Base-by-base conservation (phyloP, 2,888 invertebrate genomes). In the Leucoptera coffeella region DNA sequence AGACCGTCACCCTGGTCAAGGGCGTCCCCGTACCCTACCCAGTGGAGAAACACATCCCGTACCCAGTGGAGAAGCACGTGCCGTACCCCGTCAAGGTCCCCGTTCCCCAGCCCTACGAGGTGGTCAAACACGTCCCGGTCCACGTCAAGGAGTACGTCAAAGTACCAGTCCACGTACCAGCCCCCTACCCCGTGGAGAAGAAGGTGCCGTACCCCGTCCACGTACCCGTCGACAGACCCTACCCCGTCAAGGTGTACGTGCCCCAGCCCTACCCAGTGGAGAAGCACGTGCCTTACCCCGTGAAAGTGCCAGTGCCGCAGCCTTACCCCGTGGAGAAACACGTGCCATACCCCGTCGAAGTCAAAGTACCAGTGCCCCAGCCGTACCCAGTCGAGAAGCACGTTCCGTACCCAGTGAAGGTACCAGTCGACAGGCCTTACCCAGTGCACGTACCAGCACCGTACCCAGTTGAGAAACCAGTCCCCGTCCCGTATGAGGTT, bases 191-290 rank as follows among this genome's bases (percentile, higher is more conserved):
- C 22, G 86, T 86, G 21, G 85, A 85, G 57, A 86, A 81, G 67
- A 77, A 77, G 46, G 80, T 86, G 27, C 82, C 80, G 33, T 78
- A 79, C 43, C 83, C 83, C 37, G 74, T 75, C 28, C 74, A 74
- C 40, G 82, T 83, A 28, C 82, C 78, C 41, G 83, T 85, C 37
- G 84, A 84, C 54, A 78, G 82, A 52, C 85, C 85, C 31, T 80
- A 80, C 53, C 84, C 85, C 45, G 85, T 85, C 41, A 85, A 85
- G 61, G 85, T 86, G 28, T 65, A 75, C 29, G 85, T 85, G 29
- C 84, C 85, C 31, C 83, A 84, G 42, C 85, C 86, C 38, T 85
- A 85, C 61, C 85, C 85, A 35, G 85, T 86, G 11, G 83, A 83
- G 55, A 85, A 84, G 53, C 78, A 78, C 48, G 55, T 85, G 9